Base-by-base conservation (phyloP, 2,113 vertebrate genomes). In the Marmota monax region DNA sequence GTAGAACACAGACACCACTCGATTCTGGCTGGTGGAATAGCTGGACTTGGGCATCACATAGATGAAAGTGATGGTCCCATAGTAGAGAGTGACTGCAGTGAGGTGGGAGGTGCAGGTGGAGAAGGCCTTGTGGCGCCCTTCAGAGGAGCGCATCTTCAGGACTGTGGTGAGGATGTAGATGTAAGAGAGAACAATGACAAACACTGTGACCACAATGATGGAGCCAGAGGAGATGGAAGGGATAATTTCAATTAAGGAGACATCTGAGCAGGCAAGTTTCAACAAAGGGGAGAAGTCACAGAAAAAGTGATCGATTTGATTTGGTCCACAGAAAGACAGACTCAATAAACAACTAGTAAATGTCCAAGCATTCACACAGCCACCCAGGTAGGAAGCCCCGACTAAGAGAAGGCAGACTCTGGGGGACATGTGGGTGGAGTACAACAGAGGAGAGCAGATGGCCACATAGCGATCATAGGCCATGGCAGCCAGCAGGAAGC, bases 271-370 rank as follows among this genome's bases (percentile, higher is more conserved):
- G 3, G 98, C 94, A 83, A 98, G 96, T 88, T 98, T 97, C 79
- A 98, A 37, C 39, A 98, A 53, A 88, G 98, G 97, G 3, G 96
- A 92, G 48, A 97, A 96, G 65, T 98, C 97, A 89, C 97, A 98
- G 79, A 98, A 98, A 86, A 98, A 98, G 56, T 97, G 96, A 61
- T 98, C 58, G 58, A 98, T 90, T 1, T 94, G 63, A 93, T 97
- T 97, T 74, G 96, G 96, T 39, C 97, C 97, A 92, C 97, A 98
- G 69, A 98, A 98, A 11, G 79, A 88, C 12, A 98, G 34, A 10
- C 0, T 93, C 27, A 96, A 51, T 32, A 98, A 92, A 34, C 89
- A 77, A 0, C 89, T 29, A 67, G 94, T 84, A 92, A 97, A 96
- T 95, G 96, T 85, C 14, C 96, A 79, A 34, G 94, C 83, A 3